These are phyloP conservation scores for Hybos culiciformis DNA, from an alignment of 2,888 invertebrate genomes.

Conservation along the genomic window DNA sequence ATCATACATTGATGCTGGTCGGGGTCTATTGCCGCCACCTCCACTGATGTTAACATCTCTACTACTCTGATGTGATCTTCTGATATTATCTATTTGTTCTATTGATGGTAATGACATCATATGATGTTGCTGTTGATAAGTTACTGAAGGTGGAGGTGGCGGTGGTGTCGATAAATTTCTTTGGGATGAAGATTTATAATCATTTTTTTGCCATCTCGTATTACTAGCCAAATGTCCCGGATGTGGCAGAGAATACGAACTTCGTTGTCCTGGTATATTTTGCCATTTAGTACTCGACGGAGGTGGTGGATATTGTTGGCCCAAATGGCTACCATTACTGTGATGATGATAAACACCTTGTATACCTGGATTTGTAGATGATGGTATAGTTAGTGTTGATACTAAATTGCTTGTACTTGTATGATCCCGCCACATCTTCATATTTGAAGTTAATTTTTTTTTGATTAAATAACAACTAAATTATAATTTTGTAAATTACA, in stretches of 20 bases:
- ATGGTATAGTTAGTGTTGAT: slow-evolving; percentile 1
- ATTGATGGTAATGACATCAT: slow-evolving; percentile 5
- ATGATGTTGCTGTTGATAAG: background rate
- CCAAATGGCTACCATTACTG: too few species aligned
- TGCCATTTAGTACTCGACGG: slow-evolving; percentile 14
- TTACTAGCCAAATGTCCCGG: slow-evolving; percentile 21
- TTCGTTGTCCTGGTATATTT: slow-evolving; percentile 18
- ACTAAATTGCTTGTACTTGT: slow-evolving; percentile 6
- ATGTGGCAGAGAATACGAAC: slow-evolving; percentile 21
- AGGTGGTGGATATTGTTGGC: slow-evolving; percentile 16
- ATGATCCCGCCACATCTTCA: slow-evolving; percentile 13
- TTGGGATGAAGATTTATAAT: slow-evolving; percentile 14
- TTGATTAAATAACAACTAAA: too few species aligned
- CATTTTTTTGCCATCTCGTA: slow-evolving; percentile 17
- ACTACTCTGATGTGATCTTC: background rate
- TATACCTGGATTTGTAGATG: slow-evolving; percentile 8
- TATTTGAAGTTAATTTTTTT: background rate
- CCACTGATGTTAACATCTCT: background rate
- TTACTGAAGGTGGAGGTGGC: slow-evolving; percentile 16
- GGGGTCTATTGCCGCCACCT: slow-evolving; percentile 7
- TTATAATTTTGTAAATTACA: too few species aligned
- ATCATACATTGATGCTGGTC: slow-evolving; percentile 18
- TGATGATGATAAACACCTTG: slow-evolving; percentile 12
- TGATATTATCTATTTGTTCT: slow-evolving; percentile 1
- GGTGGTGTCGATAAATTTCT: slow-evolving; percentile 9